A percentile compares a stretch with the other conserved stretches of the same genome.
phyloP scores from a whole-genome alignment of 2,888 invertebrate genomes.

The Dryococelus australis region DNA sequence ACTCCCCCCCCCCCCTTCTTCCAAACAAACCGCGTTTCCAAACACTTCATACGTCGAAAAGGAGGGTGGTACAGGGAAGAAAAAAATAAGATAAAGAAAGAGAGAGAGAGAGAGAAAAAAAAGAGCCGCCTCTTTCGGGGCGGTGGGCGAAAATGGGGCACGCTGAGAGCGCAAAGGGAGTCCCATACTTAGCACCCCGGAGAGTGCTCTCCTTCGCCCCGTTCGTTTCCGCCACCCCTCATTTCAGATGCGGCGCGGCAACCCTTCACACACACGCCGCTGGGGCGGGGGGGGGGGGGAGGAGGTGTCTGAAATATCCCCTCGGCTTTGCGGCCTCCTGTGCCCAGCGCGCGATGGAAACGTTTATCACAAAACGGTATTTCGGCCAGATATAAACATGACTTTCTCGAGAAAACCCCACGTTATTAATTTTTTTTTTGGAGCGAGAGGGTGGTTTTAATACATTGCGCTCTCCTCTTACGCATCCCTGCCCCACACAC shows the following conservation, averaged over 20 bases:
- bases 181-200: neutral
- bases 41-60: neutral
- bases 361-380: neutral
- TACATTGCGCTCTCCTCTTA: neutral
- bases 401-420: neutral
- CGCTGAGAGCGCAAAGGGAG: neutral
- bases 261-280: neutral
- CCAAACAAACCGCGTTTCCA: neutral
- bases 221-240: neutral
- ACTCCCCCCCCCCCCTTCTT: neutral
- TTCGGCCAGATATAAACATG: neutral
- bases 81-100: neutral
- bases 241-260: neutral
- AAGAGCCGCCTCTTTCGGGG: neutral
- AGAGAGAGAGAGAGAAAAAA: neutral
- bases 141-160: neutral
- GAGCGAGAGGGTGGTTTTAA: neutral
- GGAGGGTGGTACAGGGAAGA: neutral
- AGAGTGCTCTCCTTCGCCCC: neutral
- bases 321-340: neutral
- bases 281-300: neutral
- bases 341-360: neutral
- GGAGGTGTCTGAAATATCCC: neutral
- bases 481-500: no score
- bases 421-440: neutral